These are phyloP conservation scores for Melanotaenia pygmaea DNA, from an alignment of 2,797 vertebrate species.

Conservation along the genomic window DNA sequence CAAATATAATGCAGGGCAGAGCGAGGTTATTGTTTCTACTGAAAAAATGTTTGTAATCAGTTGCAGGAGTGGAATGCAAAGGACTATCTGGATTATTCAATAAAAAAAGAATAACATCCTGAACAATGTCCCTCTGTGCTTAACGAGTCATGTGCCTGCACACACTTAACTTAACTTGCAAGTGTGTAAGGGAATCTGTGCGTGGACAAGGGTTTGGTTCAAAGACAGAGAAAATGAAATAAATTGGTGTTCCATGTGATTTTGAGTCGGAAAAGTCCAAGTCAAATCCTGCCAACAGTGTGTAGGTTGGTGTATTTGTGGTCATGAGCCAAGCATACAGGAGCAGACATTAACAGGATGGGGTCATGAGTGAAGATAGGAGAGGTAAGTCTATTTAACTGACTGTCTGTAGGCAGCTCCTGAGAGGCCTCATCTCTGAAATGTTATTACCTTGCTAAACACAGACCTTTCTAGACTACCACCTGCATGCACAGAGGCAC, in stretches of 20 bases:
- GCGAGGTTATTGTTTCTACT: slow-evolving; percentile 16
- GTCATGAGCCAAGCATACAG: slow-evolving; percentile 36
- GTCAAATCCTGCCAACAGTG: slow-evolving; percentile 31
- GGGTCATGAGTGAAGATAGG: slow-evolving; percentile 36
- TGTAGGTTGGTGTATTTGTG: slow-evolving; percentile 32
- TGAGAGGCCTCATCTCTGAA: slow-evolving; percentile 25
- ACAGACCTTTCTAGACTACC: slow-evolving; percentile 53
- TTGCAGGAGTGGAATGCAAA: slow-evolving; percentile 13
- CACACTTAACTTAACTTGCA: slow-evolving; percentile 8
- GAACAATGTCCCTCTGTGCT: slow-evolving; percentile 41
- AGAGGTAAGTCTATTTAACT: slow-evolving; percentile 5
- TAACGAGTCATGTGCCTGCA: slow-evolving; percentile 19
- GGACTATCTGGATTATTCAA: slow-evolving; percentile 30
- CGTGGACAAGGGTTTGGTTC: slow-evolving; percentile 7
- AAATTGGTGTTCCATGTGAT: not conserved
- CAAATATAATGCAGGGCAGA: slow-evolving; percentile 25
- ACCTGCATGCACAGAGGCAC: slow-evolving; percentile 42
- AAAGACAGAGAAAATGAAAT: slow-evolving; percentile 6
- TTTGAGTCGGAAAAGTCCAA: slow-evolving; percentile 23
- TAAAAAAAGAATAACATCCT: slow-evolving; percentile 22
- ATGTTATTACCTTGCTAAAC: slow-evolving; percentile 33
- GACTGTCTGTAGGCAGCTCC: slow-evolving; percentile 33
- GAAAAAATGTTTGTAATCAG: slow-evolving; percentile 30
- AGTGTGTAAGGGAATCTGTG: slow-evolving; percentile 6
- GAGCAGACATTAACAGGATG: slow-evolving; percentile 32